phyloP scores from a whole-genome alignment of 1,140 invertebrate species.

The Sarcophaga peregrina region DNA sequence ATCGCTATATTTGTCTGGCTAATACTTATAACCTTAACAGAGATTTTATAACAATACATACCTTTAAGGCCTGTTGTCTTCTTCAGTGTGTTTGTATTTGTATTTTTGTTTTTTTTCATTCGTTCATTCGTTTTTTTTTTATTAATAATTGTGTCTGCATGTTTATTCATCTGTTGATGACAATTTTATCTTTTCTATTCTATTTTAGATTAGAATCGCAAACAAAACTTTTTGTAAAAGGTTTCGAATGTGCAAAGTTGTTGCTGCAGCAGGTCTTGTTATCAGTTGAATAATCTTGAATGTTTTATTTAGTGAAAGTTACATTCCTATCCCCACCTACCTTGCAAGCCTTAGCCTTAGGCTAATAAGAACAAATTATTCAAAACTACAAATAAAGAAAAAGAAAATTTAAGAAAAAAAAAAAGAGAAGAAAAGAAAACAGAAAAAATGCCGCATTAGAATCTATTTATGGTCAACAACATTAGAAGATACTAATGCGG shows the following conservation, averaged over 20 bases:
- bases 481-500: slow-evolving; percentile 6
- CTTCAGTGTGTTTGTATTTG: too few species aligned
- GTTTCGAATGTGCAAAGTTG: too few species aligned
- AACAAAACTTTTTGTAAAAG: background rate
- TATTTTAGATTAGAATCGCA: background rate
- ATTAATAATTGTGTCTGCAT: background rate
- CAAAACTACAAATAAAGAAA: too few species aligned
- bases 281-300: background rate
- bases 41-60: too few species aligned
- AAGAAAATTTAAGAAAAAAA: background rate
- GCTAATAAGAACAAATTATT: too few species aligned
- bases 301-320: background rate
- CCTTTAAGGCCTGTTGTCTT: too few species aligned
- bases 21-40: too few species aligned
- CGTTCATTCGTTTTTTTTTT: too few species aligned
- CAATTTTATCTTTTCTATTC: background rate
- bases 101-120: too few species aligned
- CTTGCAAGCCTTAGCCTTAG: too few species aligned
- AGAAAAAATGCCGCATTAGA: slow-evolving; percentile 10
- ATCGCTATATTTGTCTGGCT: too few species aligned
- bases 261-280: background rate
- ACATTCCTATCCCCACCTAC: background rate
- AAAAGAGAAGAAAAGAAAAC: background rate
- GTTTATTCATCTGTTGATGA: slow-evolving; percentile 20
- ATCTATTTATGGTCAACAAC: background rate